Conservation (phyloP, 2,113 vertebrate genomes). For the Dasyurus viverrinus region DNA sequence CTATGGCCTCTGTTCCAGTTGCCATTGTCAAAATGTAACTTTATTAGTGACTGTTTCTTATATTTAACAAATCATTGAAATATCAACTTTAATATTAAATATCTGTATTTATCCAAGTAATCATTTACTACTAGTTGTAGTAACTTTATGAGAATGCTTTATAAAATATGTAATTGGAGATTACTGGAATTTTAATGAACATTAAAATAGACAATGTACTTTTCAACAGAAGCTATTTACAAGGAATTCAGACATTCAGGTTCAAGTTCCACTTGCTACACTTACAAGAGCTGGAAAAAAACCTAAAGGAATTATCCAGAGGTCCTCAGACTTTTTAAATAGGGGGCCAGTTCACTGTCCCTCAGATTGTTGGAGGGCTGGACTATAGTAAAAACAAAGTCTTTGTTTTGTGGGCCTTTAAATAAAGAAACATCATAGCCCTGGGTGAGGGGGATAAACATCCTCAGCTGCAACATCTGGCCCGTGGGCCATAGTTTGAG, state of each 20-base stretch:
- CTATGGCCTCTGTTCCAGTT: conserved; percentile 39
- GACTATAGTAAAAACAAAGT: too few relatives aligned
- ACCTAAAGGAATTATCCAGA: background rate
- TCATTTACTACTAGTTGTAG: background rate
- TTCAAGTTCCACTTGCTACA: background rate
- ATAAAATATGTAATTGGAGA: background rate
- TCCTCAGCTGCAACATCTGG: too few relatives aligned
- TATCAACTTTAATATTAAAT: background rate
- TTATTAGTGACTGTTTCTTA: conserved; percentile 10
- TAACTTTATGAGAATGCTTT: background rate
- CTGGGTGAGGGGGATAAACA: too few relatives aligned
- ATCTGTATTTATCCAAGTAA: conserved; percentile 12
- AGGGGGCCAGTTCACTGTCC: too few relatives aligned
- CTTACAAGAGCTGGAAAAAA: background rate
- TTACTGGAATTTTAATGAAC: conserved; percentile 41
- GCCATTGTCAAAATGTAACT: conserved; percentile 36
- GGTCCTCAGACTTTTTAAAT: too few relatives aligned
- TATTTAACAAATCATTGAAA: background rate
- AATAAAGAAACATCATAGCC: too few relatives aligned
- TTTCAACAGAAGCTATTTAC: conserved; percentile 6
- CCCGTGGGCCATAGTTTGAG: too few relatives aligned
- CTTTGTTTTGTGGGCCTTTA: too few relatives aligned
- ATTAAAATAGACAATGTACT: background rate
- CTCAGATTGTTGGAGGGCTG: too few relatives aligned
- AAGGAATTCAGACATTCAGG: background rate